Base-by-base conservation (phyloP, 2,888 invertebrate species). In the Chalcosyrphus nemorum region DNA sequence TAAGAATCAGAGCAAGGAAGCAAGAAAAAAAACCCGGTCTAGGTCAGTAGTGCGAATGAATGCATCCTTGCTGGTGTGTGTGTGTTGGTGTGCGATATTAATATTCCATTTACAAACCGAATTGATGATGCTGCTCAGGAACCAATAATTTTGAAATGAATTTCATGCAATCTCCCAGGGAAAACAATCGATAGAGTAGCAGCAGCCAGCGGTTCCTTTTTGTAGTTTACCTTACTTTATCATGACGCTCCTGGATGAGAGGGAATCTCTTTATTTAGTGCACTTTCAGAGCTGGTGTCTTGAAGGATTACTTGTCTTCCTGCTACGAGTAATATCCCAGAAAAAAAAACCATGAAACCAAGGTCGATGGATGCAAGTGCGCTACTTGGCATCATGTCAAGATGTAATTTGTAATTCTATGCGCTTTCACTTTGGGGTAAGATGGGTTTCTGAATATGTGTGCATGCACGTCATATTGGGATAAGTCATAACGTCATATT, bases 11-110 rank as follows among this genome's bases (percentile, higher is more conserved):
- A 45, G n/a, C n/a, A n/a, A 15, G 29, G 19, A 45, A 50, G n/a
- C n/a, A 35, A 29, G 9, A 9, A 32, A 63, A 29, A 56, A 71
- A 78, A 63, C 50, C 78, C 66, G 78, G 72, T 78, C 82, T 82
- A 68, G 82, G 82, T 82, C 82, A 82, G 82, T 68, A 78, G 72
- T 78, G 61, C 77, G 27, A 74, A 74, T 47, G 72, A 27, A 77
- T 82, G 66, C 81, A 82, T 59, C 59, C 59, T 45, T 54, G 38
- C 13, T 50, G 38, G n/a, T 50, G 45, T n/a, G n/a, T n/a, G n/a
- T n/a, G 32, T 21, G 35, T 41, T 61, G 24, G 72, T 59, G 66
- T 38, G 45, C 27, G 59, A 13, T 17, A 32, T 72, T 59, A 82
- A 82, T 78, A 82, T 82, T 78, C 66, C 59, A 78, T 70, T 82